Conservation (phyloP, 2,888 invertebrate species). For the Empis livida region DNA sequence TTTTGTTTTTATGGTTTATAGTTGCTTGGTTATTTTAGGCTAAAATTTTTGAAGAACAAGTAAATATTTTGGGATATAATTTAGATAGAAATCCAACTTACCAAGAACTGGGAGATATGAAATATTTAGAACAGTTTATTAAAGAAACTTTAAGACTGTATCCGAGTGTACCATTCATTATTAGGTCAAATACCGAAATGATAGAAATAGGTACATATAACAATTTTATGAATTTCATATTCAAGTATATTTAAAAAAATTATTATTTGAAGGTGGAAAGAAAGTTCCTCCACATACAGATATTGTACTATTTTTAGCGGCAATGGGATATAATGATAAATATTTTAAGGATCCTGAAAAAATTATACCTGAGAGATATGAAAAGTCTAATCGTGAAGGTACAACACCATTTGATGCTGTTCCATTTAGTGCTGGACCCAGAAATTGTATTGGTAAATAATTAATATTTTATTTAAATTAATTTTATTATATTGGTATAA, state of each 20-base stretch:
- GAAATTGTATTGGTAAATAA: conserved; percentile 41
- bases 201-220: too few relatives aligned
- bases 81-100: conserved; percentile 15
- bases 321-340: conserved; percentile 27
- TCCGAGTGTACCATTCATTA: conserved; percentile 24
- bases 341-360: conserved; percentile 23
- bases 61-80: conserved; percentile 32
- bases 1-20: neutral
- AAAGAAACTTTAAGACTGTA: conserved; percentile 24
- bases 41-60: conserved; percentile 38
- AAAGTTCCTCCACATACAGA: neutral
- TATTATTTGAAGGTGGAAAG: conserved; percentile 1
- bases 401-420: conserved; percentile 42
- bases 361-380: conserved; percentile 35
- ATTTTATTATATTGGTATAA: conserved; percentile 41
- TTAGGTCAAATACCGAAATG: too few relatives aligned
- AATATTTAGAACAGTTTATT: conserved; percentile 23
- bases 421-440: conserved; percentile 50
- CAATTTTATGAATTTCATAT: neutral
- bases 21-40: conserved; percentile 20
- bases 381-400: conserved; percentile 15
- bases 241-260: neutral
- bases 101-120: conserved; percentile 21
- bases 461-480: conserved; percentile 18
- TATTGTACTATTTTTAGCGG: conserved; percentile 9